A percentile compares a stretch with the other conserved stretches of the same genome.
These are phyloP conservation scores for Enteromius viviparus DNA, from an alignment of 2,797 vertebrate genomes.

Conservation along the genomic window DNA sequence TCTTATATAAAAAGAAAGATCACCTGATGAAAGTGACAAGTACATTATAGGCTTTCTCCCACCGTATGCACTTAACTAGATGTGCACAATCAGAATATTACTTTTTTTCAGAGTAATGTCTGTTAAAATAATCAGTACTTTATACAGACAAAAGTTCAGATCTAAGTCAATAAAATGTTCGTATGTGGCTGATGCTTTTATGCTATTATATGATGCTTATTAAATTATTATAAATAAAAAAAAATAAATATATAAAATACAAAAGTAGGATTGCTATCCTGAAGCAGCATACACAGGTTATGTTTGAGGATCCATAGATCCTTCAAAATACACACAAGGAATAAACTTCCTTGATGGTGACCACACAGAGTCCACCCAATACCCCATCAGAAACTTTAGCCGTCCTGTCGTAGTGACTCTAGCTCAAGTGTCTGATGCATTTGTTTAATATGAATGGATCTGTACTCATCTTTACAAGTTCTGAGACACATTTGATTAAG, in stretches of 20 bases:
- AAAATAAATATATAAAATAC: neutral
- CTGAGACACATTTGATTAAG: neutral
- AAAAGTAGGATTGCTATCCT: neutral
- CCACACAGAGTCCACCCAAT: conserved; percentile 25
- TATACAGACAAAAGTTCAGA: neutral
- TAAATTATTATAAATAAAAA: neutral
- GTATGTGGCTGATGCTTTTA: neutral
- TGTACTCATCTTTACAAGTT: neutral
- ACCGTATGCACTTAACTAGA: neutral
- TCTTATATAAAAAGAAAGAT: neutral
- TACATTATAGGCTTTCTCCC: neutral
- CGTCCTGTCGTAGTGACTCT: neutral
- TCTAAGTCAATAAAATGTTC: neutral
- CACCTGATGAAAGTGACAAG: neutral
- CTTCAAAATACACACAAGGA: neutral
- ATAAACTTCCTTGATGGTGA: neutral
- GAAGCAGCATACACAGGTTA: neutral
- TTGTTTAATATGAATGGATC: conserved; percentile 15
- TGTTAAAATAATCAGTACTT: neutral
- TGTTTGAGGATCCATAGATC: neutral
- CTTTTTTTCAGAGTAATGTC: neutral
- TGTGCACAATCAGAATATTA: neutral
- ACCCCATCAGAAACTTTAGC: conserved; percentile 38
- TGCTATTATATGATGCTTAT: no score
- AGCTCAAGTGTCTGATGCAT: conserved; percentile 38